Conservation (phyloP, 1,140 invertebrate genomes). For the Polypedilum pembai region DNA sequence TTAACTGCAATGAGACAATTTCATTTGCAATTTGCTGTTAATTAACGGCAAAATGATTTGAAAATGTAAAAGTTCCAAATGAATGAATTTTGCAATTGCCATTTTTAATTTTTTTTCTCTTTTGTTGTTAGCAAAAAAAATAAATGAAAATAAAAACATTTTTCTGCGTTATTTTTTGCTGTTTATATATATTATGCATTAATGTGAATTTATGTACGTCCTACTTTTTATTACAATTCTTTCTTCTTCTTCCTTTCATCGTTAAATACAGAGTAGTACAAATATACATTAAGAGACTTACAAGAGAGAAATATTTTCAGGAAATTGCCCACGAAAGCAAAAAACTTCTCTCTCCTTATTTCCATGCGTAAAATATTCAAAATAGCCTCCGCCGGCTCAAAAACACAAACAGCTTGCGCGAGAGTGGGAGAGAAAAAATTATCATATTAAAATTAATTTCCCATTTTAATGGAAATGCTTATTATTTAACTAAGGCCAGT, state of each 20-base stretch:
- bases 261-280: not conserved
- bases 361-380: constrained; percentile 21
- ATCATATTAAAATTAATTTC: constrained; percentile 28
- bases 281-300: constrained; percentile 19
- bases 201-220: constrained; percentile 21
- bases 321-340: not conserved
- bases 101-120: not conserved
- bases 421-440: not conserved
- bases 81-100: constrained; percentile 21
- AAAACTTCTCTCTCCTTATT: constrained; percentile 7
- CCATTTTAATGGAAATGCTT: constrained; percentile 22
- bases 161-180: not conserved
- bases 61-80: not conserved
- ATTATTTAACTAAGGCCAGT: constrained; percentile 22
- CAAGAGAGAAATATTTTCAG: not conserved
- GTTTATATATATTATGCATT: not conserved
- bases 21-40: not conserved
- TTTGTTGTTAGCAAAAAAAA: not conserved
- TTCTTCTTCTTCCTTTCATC: constrained; percentile 1
- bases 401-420: too few species aligned
- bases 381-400: constrained; percentile 17
- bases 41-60: not conserved
- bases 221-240: not conserved
- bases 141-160: constrained; percentile 20
- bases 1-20: too few species aligned